A percentile compares a stretch with the other conserved stretches of the same genome.
Conservation (phyloP, 2,113 vertebrate species). For the Cebidichthys violaceus region DNA sequence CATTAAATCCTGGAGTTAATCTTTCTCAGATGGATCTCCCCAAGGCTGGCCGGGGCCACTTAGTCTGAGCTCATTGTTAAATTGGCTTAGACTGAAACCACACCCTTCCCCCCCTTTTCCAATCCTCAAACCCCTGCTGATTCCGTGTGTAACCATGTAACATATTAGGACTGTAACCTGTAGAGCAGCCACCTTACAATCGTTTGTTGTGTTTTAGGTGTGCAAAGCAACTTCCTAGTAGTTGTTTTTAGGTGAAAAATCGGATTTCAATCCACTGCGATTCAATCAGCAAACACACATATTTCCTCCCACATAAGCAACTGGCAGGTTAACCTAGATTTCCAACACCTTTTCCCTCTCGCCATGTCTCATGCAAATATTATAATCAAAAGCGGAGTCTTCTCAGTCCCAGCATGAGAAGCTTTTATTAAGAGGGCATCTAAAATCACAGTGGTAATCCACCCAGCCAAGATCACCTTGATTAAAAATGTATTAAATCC, state of each 20-base stretch:
- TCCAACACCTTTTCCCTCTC: slow-evolving; percentile 65
- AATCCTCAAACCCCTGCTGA: slow-evolving; percentile 61
- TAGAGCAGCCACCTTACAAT: slow-evolving; percentile 60
- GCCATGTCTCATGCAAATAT: slow-evolving; percentile 79
- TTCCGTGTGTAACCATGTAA: slow-evolving; percentile 68
- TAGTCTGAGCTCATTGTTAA: slow-evolving; percentile 79
- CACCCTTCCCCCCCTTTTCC: slow-evolving; percentile 65
- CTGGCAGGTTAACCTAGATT: slow-evolving; percentile 66
- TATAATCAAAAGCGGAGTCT: slow-evolving; percentile 63
- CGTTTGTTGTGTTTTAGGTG: slow-evolving; percentile 39
- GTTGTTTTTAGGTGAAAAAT: slow-evolving; percentile 27
- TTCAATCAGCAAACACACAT: slow-evolving; percentile 60
- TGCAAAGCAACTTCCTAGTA: slow-evolving; percentile 45
- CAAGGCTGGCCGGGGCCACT: slow-evolving; percentile 74
- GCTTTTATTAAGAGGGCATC: slow-evolving; percentile 79
- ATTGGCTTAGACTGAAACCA: slow-evolving; percentile 79
- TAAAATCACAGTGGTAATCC: slow-evolving; percentile 79
- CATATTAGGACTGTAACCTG: slow-evolving; percentile 62
- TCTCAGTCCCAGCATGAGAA: slow-evolving; percentile 69
- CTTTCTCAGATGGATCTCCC: slow-evolving; percentile 82
- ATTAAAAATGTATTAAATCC: slow-evolving; percentile 84
- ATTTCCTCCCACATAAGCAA: slow-evolving; percentile 43
- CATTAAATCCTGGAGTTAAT: slow-evolving; percentile 83
- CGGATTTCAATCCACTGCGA: slow-evolving; percentile 51
- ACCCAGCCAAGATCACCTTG: slow-evolving; percentile 78